Base-by-base conservation (phyloP, 92 coral and sea anemone species). In the Metridium senile region DNA sequence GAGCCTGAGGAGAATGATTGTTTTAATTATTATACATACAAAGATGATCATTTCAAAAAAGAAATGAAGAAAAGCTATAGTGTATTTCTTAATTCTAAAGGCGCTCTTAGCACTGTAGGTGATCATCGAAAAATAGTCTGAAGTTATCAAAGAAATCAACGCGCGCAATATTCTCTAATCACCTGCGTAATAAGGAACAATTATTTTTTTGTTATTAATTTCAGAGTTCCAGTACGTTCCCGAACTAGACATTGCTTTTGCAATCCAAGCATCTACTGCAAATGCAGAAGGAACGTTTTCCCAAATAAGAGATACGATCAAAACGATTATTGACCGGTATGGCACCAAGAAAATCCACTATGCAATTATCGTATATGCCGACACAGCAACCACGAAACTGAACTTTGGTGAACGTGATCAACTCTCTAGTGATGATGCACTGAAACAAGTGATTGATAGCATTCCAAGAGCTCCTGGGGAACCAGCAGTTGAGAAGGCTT, bases 231-330 rank as follows among this genome's bases (percentile, higher is more conserved):
- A 74, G 45, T 53, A 72, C 10, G 85, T 87, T 1, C 72, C 86
- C 17, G 75, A 70, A 56, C 54, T 88, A 77, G 98, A 94, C 68
- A 75, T 94, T 7, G 97, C 84, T 10, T 87, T 94, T 75, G 98
- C 90, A 18, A 79, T 94, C 33, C 87, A 91, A 74, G 91, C 97
- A 49, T 80, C 83, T 49, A 88, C 87, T 11, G 31, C 75, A 7
- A 76, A 72, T 21, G 92, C 98, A 1, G 69, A 32, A n/a, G 62
- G 26, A 30, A 81, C 74, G 58, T 89, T 94, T 68, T 81, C 89
- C 58, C 83, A 86, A 72, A 93, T 92, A 74, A 94, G 92, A 47
- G 80, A 89, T 52, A 85, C 85, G 28, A 76, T 93, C 56, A 86
- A 87, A 65, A 78, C 80, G 70, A 75, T 92, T 67, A 84, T 92